These are phyloP conservation scores for Aporrectodea caliginosa DNA, from an alignment of 1,140 invertebrate species.

Conservation along the genomic window DNA sequence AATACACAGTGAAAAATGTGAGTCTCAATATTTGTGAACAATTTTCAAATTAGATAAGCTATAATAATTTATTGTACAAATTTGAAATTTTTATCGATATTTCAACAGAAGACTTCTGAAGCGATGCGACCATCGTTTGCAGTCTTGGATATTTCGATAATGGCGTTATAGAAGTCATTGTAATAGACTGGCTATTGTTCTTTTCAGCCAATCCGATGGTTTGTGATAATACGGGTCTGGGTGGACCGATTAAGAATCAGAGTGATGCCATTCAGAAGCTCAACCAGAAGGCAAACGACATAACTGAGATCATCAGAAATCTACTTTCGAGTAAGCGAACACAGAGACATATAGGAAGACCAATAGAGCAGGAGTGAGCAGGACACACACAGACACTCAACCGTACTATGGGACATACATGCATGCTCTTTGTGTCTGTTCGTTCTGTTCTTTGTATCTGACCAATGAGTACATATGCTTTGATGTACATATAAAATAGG, in stretches of 20 bases:
- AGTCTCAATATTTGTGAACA: too few species aligned
- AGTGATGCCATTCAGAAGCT: neutral
- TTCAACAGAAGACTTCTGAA: too few species aligned
- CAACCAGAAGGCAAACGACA: neutral
- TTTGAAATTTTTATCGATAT: too few species aligned
- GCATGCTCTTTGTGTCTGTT: neutral
- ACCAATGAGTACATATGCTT: too few species aligned
- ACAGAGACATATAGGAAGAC: neutral
- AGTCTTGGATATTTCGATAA: neutral
- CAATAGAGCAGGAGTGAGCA: neutral
- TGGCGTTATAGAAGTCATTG: neutral
- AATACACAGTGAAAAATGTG: too few species aligned
- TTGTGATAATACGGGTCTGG: neutral
- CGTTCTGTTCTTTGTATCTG: too few species aligned
- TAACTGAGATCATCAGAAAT: neutral
- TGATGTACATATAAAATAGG: too few species aligned
- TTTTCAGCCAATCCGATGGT: neutral
- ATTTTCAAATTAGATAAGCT: too few species aligned
- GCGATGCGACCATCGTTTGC: neutral
- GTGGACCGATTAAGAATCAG: neutral
- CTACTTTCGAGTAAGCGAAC: neutral
- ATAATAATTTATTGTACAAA: too few species aligned
- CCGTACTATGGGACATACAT: neutral
- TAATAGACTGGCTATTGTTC: neutral
- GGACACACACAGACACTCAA: neutral